Evolutionary conservation across 2,797 vertebrate species (phyloP), one percentile per base, ranked within the genome.

Genomic region (Semotilus atromaculatus): DNA sequence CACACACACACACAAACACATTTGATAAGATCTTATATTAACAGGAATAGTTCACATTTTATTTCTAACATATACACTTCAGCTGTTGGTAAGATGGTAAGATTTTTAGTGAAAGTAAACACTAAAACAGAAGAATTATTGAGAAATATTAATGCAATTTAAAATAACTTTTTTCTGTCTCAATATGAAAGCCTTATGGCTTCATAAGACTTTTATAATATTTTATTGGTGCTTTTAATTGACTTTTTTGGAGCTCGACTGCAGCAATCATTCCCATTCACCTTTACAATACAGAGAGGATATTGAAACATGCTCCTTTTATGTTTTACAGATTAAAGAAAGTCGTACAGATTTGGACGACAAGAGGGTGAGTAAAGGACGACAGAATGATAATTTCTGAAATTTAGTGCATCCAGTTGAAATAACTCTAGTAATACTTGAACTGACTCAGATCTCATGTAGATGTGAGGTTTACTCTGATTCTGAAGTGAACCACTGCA

Each of bases 401-500:
- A 45, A 14, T 74, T 18, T 9, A 75, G 31, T 21, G 55, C 31
- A 45, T 26, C 16, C 51, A 71, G 34, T n/a, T 29, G 18, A 58
- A 71, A 48, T 40, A 1, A 7, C 19, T 23, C 36, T 58, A 45
- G 55, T 7, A 9, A 48, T 40, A 60, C 8, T 18, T 48, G 55
- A 48, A 48, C 60, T 48, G 55, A 68, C 36, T 81, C 36, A 7
- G 31, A 38, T 51, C 71, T 62, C 71, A 64, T 18, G 19, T 21
- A 23, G 43, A n/a, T 40, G 74, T 43, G 16, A 3, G 23, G 11
- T 71, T 93, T 85, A 92, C 48, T 66, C 73, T 23, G 90, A 88
- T 87, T 94, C 89, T 0, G 14, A 18, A 4, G 38, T 23, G 29
- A 99, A 95, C 98, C 98, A 99, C 1, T 3, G 0, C 16, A 94